Evolutionary conservation across 2,113 vertebrate species (phyloP), one percentile per base, ranked within the genome.

Genomic region (Sigmodon hispidus): DNA sequence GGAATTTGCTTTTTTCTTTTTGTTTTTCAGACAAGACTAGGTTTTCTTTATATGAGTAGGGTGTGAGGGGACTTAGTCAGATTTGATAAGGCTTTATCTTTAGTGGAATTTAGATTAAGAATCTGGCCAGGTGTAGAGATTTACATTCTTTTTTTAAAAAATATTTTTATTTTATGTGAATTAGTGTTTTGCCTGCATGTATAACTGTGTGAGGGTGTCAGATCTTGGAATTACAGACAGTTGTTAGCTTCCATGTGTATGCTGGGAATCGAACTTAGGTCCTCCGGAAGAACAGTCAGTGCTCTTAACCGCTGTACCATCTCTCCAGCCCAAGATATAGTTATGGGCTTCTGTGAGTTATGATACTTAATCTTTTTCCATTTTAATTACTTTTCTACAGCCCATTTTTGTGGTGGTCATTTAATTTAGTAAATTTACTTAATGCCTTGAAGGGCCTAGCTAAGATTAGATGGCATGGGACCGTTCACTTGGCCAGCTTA

Each of bases 381-480:
- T 94, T 97, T 97, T 95, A 96, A 94, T 79, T 94, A 59, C 87
- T 87, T 29, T 91, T 69, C 40, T 70, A 73, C 83, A 95, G 50
- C 17, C 67, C 34, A 43, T 89, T 91, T 89, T 90, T 90, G 36
- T 95, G 45, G 48, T 84, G 75, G 94, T 87, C 63, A 84, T 95
- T 97, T 97, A 91, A 48, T 92, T 95, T 91, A 73, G 65, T 94
- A 76, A 85, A 84, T 87, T 84, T 36, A 50, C 70, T 81, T 73
- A 73, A 94, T 92, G 63, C 65, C 31, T 86, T 94, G 80, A 87
- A 87, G 29, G 50, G 76, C 19, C 67, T 97, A 77, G 85, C 72
- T 67, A 96, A 88, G 76, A 93, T 85, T 10, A 94, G 85, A 94
- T 76, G 90, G 88, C 81, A 52, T 92, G 73, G 87, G 50, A 65